phyloP scores from a whole-genome alignment of 2,888 invertebrate species.

The Pasiphila rectangulata region DNA sequence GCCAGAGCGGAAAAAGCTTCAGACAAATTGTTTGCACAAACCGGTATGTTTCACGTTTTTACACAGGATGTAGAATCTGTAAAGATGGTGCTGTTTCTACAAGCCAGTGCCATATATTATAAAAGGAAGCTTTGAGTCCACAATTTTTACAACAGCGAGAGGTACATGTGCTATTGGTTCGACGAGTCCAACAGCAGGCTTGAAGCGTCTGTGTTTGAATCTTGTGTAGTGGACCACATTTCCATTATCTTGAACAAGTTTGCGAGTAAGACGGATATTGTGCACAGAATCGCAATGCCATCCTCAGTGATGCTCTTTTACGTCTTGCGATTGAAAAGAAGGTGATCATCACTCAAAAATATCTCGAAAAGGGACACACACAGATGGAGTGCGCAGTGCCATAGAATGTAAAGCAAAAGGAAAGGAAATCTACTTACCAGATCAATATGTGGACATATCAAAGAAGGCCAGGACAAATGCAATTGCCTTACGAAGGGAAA shows the following conservation, averaged over 20 bases:
- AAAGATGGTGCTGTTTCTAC: constrained; percentile 33
- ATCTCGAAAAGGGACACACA: constrained; percentile 25
- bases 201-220: constrained; percentile 29
- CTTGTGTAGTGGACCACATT: constrained; percentile 26
- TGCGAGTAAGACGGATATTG: constrained; percentile 34
- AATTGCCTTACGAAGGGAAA: too few relatives aligned
- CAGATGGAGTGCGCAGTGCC: constrained; percentile 25
- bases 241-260: constrained; percentile 23
- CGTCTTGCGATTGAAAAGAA: constrained; percentile 32
- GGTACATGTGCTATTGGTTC: constrained; percentile 33
- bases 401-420: constrained; percentile 23
- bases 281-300: constrained; percentile 33
- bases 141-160: constrained; percentile 33
- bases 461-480: too few relatives aligned
- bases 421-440: constrained; percentile 13
- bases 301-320: constrained; percentile 31
- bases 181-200: constrained; percentile 29
- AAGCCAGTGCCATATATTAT: constrained; percentile 37
- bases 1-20: constrained; percentile 32
- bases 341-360: constrained; percentile 24
- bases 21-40: constrained; percentile 26
- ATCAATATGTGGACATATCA: too few relatives aligned
- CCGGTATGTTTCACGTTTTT: constrained; percentile 33
- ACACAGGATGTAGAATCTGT: constrained; percentile 37
- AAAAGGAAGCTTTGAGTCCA: constrained; percentile 38